A percentile compares a stretch with the other conserved stretches of the same genome.
phyloP scores from a whole-genome alignment of 2,888 invertebrate species.

The Dendrolimus houi region DNA sequence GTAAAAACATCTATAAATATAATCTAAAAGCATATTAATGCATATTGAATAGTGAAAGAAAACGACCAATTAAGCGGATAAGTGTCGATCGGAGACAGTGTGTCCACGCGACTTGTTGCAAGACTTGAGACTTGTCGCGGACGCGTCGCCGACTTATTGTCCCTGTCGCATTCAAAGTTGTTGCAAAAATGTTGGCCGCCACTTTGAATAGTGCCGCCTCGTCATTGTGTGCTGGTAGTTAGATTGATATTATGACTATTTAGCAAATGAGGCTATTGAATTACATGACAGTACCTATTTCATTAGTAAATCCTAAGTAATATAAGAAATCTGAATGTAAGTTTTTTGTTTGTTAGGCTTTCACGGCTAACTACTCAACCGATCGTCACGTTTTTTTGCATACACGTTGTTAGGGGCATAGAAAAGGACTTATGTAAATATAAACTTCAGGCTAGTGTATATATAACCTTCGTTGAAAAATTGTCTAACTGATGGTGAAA shows the following conservation, averaged over 20 bases:
- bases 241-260: slow-evolving; percentile 5
- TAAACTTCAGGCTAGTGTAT: too few relatives aligned
- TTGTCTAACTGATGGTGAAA: too few relatives aligned
- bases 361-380: too few relatives aligned
- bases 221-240: slow-evolving; percentile 4
- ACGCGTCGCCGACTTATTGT: slow-evolving; percentile 53
- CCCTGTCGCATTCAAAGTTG: slow-evolving; percentile 43
- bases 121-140: slow-evolving; percentile 27
- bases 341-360: too few relatives aligned
- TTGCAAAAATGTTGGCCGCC: slow-evolving; percentile 34
- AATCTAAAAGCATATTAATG: slow-evolving; percentile 9
- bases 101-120: slow-evolving; percentile 8
- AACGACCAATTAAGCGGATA: slow-evolving; percentile 20
- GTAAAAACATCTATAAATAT: slow-evolving; percentile 4
- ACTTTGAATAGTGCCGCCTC: slow-evolving; percentile 32
- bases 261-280: slow-evolving; percentile 6
- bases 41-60: slow-evolving; percentile 6
- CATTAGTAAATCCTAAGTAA: too few relatives aligned
- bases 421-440: too few relatives aligned
- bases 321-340: too few relatives aligned
- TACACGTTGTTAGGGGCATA: too few relatives aligned
- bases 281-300: background rate
- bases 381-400: too few relatives aligned
- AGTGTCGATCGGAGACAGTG: slow-evolving; percentile 13
- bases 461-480: too few relatives aligned